These are phyloP conservation scores for Siderastrea radians DNA, from an alignment of 92 coral and sea anemone genomes.

Conservation along the genomic window DNA sequence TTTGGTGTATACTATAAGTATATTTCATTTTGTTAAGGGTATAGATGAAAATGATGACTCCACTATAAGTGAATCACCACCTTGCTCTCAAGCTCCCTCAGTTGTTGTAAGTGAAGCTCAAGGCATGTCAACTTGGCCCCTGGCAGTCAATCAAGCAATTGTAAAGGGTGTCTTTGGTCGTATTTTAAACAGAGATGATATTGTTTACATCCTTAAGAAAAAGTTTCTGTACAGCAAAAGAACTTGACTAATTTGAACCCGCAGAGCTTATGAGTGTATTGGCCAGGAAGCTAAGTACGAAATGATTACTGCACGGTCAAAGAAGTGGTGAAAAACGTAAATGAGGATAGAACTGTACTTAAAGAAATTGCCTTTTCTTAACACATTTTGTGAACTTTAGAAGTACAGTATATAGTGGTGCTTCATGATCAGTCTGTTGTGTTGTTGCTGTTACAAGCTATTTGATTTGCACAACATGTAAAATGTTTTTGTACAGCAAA, in stretches of 20 bases:
- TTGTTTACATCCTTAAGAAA: constrained; percentile 47
- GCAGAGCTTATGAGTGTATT: constrained; percentile 38
- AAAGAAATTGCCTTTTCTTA: constrained; percentile 48
- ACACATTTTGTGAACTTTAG: constrained; percentile 8
- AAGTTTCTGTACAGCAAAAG: constrained; percentile 43
- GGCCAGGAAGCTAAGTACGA: constrained; percentile 39
- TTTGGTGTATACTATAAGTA: background rate
- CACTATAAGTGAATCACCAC: constrained; percentile 14
- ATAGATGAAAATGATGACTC: constrained; percentile 24
- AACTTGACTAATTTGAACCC: constrained; percentile 46
- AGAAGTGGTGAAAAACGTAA: constrained; percentile 39
- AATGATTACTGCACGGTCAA: constrained; percentile 39
- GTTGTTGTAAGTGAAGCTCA: constrained; percentile 28
- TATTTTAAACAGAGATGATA: constrained; percentile 41
- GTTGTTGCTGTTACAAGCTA: no score
- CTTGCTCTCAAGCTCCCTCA: constrained; percentile 34
- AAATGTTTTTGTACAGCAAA: no score
- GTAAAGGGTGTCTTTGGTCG: constrained; percentile 44
- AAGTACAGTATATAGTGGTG: no score
- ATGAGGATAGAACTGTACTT: constrained; percentile 46
- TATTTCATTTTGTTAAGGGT: constrained; percentile 23
- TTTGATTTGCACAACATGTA: constrained; percentile 22
- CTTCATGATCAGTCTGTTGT: no score
- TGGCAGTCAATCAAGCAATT: constrained; percentile 43
- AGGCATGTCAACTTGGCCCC: constrained; percentile 17